Conservation (phyloP, 2,797 vertebrate genomes). For the Argya squamiceps region DNA sequence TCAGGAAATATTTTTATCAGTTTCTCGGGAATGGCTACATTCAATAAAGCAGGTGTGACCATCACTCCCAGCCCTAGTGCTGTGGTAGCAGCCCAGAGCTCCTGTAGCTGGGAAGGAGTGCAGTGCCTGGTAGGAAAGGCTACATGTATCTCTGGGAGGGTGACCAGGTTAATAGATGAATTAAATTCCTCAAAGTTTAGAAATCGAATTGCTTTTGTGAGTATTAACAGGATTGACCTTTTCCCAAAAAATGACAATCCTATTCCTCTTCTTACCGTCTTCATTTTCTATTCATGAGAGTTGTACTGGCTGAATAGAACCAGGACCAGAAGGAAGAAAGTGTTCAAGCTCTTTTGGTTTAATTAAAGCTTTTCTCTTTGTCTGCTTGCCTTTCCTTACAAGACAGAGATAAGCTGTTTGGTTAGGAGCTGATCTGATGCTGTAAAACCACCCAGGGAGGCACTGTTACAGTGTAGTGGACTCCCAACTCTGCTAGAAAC, state of each 20-base stretch:
- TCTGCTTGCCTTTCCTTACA: not conserved
- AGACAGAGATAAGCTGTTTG: not conserved
- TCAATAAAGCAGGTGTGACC: not conserved
- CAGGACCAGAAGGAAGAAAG: not conserved
- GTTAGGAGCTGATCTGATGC: not conserved
- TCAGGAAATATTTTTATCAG: not conserved
- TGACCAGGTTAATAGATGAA: not conserved
- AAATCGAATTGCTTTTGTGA: not conserved
- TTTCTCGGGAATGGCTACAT: not conserved
- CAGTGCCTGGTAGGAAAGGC: not conserved
- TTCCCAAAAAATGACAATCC: not conserved
- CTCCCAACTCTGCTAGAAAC: not conserved
- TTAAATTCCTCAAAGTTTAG: not conserved
- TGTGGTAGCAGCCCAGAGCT: not conserved
- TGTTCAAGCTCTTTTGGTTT: not conserved
- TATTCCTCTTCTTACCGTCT: not conserved
- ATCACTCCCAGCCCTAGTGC: not conserved
- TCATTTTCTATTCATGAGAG: not conserved
- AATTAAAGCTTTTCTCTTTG: not conserved
- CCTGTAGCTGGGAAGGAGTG: not conserved
- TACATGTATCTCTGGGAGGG: rapidly evolving
- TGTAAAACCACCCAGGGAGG: not conserved
- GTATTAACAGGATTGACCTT: not conserved
- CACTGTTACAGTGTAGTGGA: not conserved
- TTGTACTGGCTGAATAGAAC: not conserved